These are phyloP conservation scores for Bubalus kerabau DNA, from an alignment of 2,113 vertebrate genomes.

Conservation along the genomic window DNA sequence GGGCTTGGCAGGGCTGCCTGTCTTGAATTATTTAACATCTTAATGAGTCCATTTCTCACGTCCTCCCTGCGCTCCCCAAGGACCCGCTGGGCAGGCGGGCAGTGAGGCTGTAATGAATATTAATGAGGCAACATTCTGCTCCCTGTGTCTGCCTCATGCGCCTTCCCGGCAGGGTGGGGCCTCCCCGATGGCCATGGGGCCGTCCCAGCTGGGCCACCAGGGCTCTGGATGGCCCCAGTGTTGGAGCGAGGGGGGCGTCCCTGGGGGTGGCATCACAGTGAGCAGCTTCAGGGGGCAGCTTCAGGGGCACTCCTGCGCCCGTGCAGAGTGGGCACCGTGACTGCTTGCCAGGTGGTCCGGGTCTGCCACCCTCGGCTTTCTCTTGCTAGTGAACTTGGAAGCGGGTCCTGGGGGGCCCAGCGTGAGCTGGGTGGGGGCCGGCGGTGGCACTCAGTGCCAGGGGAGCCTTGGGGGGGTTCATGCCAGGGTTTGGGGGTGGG, in stretches of 20 bases:
- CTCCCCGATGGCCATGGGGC: accelerated
- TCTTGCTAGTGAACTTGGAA: background rate
- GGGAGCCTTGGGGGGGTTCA: background rate
- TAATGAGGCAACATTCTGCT: background rate
- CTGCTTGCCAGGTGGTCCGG: accelerated
- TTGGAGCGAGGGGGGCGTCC: background rate
- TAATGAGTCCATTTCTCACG: conserved; percentile 35
- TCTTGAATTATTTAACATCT: background rate
- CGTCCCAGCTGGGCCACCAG: background rate
- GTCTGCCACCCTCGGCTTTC: accelerated
- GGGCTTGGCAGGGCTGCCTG: background rate
- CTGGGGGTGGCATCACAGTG: no score
- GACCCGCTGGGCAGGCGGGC: background rate
- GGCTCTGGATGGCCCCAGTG: background rate
- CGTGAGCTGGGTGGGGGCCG: background rate
- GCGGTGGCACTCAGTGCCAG: accelerated
- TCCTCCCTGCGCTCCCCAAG: background rate
- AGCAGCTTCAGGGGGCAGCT: no score
- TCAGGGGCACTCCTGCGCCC: background rate
- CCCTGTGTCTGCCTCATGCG: background rate
- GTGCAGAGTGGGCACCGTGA: accelerated
- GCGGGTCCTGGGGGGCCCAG: accelerated
- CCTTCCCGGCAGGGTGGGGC: background rate
- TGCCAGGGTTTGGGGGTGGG: background rate
- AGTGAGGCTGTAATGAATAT: background rate